Evolutionary conservation across 2,113 vertebrate species (phyloP).

Genomic region (Gasterosteus aculeatus): DNA sequence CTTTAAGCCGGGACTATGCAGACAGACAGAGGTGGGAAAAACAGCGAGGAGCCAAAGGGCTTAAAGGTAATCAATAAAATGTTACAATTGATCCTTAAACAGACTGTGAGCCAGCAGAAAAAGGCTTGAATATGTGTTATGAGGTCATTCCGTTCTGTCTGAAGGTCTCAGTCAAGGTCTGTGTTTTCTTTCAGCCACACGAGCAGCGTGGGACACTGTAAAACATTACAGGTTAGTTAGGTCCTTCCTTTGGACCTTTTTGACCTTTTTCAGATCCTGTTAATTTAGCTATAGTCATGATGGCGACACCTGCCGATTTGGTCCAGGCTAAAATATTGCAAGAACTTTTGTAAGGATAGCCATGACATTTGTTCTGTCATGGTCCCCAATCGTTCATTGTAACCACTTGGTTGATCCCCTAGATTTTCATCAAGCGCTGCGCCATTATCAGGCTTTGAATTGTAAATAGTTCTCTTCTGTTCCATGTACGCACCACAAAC

Average conservation of each 20-base stretch:
- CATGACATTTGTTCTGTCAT: not conserved
- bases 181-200: not conserved
- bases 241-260: not conserved
- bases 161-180: conserved; percentile 1
- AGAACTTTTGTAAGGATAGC: not conserved
- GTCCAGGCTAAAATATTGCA: not conserved
- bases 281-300: no score
- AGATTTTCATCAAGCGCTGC: not conserved
- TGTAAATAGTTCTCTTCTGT: no score
- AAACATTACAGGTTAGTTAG: not conserved
- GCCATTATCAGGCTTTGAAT: not conserved
- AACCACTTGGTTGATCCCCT: not conserved
- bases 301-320: not conserved
- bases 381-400: not conserved
- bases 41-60: not conserved
- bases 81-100: conserved; percentile 2
- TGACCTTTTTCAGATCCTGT: not conserved
- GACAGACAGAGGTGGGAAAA: conserved; percentile 1
- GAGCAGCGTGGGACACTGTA: not conserved
- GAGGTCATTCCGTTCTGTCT: not conserved
- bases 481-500: no score
- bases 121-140: not conserved
- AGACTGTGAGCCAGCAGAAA: not conserved
- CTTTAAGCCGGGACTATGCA: not conserved
- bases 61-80: conserved; percentile 30